Evolutionary conservation across 53 echinoderm and acorn worm species (phyloP).

Genomic region (Arbacia lixula): DNA sequence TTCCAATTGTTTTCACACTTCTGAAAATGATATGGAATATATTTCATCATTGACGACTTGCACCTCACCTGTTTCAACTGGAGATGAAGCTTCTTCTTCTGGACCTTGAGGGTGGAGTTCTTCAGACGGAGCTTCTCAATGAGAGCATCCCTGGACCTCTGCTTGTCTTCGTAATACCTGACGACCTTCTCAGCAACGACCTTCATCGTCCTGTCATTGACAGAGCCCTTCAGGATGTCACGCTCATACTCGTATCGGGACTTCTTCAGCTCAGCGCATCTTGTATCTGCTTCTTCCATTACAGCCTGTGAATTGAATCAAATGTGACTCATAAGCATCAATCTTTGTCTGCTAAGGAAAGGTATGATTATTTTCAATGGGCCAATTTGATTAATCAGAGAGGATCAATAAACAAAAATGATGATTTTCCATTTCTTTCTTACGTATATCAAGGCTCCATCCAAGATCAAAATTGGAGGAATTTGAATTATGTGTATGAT

Average conservation of each 20-base stretch:
- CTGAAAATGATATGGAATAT: too few species aligned
- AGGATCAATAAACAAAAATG: too few species aligned
- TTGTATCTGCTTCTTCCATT: conserved; percentile 97
- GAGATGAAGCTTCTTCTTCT: conserved; percentile 96
- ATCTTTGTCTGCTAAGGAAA: too few species aligned
- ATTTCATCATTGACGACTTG: too few species aligned
- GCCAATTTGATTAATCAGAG: too few species aligned
- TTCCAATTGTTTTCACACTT: too few species aligned
- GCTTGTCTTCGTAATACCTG: conserved; percentile 93
- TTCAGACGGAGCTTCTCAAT: conserved; percentile 96
- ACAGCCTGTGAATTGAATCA: conserved; percentile 87
- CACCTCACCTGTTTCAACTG: conserved; percentile 96
- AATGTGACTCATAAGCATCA: too few species aligned
- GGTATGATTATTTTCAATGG: too few species aligned
- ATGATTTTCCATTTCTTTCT: not conserved
- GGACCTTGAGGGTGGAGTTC: conserved; percentile 98
- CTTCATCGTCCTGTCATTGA: conserved; percentile 76
- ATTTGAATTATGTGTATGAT: too few species aligned
- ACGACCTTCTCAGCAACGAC: conserved; percentile 91
- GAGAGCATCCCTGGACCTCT: conserved; percentile 85
- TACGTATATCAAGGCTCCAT: too few species aligned
- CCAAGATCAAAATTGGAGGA: too few species aligned
- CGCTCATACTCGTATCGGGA: conserved; percentile 95
- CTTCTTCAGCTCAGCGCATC: conserved; percentile 95
- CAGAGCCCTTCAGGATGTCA: conserved; percentile 90